Evolutionary conservation across 2,797 vertebrate species (phyloP).

Genomic region (Labeo calbasu): DNA sequence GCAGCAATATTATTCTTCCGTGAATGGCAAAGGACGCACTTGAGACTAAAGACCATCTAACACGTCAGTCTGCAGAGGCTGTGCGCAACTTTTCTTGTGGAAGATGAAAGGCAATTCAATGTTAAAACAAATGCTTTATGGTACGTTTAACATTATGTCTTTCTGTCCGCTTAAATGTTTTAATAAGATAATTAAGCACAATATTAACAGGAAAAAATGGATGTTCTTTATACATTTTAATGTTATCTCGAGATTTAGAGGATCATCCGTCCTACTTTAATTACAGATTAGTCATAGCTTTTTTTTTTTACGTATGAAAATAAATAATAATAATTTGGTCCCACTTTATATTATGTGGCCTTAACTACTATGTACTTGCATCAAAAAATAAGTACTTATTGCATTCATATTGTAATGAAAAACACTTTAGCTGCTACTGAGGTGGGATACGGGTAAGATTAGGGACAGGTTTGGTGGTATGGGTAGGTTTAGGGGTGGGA

Average conservation of each 20-base stretch:
- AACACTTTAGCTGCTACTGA: too few species aligned
- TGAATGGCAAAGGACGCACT: background rate
- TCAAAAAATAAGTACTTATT: too few species aligned
- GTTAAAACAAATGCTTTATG: background rate
- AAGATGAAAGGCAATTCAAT: background rate
- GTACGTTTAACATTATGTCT: background rate
- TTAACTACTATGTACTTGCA: too few species aligned
- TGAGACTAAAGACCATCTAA: slow-evolving; percentile 14
- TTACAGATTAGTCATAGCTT: background rate
- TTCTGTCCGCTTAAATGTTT: background rate
- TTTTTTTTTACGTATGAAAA: background rate
- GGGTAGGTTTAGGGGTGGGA: too few species aligned
- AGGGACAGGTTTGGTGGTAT: too few species aligned
- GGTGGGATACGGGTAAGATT: too few species aligned
- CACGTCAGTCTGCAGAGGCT: slow-evolving; percentile 5
- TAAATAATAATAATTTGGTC: background rate
- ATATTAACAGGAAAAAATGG: background rate
- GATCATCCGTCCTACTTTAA: too few species aligned
- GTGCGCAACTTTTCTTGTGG: background rate
- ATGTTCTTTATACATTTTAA: background rate
- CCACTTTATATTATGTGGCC: too few species aligned
- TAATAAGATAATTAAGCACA: background rate
- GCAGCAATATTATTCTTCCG: background rate
- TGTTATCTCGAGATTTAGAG: background rate
- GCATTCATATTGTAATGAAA: too few species aligned